These are phyloP conservation scores for Lordiphosa clarofinis DNA, from an alignment of 1,140 invertebrate species.

Conservation along the genomic window DNA sequence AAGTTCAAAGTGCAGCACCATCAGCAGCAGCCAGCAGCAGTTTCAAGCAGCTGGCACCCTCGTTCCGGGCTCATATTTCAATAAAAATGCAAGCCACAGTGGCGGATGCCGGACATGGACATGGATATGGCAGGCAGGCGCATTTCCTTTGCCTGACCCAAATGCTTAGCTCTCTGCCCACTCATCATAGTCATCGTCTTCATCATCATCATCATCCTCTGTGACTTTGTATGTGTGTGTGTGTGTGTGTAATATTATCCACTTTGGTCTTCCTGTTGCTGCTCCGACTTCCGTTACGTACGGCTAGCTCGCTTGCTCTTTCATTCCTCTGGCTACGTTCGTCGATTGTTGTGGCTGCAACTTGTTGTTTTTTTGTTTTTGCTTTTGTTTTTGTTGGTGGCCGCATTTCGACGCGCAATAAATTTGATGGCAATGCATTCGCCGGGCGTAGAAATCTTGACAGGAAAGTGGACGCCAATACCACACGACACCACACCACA, in stretches of 20 bases:
- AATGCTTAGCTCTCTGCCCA: slow-evolving; percentile 36
- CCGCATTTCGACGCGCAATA: slow-evolving; percentile 44
- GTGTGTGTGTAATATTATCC: slow-evolving; percentile 57
- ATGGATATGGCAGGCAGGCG: slow-evolving; percentile 5
- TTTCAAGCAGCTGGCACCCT: not conserved
- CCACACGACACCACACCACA: too few relatives aligned
- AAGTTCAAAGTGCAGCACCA: slow-evolving; percentile 45
- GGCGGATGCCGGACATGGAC: slow-evolving; percentile 28
- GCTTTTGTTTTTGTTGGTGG: slow-evolving; percentile 22
- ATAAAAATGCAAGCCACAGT: slow-evolving; percentile 46
- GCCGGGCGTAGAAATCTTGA: slow-evolving; percentile 35
- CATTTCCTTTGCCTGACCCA: slow-evolving; percentile 38
- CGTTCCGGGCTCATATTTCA: slow-evolving; percentile 46
- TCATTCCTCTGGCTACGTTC: slow-evolving; percentile 16
- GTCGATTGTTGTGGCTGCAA: slow-evolving; percentile 27
- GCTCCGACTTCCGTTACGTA: slow-evolving; percentile 39
- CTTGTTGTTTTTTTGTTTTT: slow-evolving; percentile 16
- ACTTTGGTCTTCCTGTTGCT: slow-evolving; percentile 64
- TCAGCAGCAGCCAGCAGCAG: slow-evolving; percentile 10
- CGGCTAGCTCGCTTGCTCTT: not conserved
- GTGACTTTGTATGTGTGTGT: not conserved
- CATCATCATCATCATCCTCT: slow-evolving; percentile 11
- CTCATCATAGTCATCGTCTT: slow-evolving; percentile 1
- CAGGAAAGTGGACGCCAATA: not conserved
- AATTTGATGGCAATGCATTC: slow-evolving; percentile 60